Conservation (phyloP, 2,888 invertebrate species). For the Phengaris arion region DNA sequence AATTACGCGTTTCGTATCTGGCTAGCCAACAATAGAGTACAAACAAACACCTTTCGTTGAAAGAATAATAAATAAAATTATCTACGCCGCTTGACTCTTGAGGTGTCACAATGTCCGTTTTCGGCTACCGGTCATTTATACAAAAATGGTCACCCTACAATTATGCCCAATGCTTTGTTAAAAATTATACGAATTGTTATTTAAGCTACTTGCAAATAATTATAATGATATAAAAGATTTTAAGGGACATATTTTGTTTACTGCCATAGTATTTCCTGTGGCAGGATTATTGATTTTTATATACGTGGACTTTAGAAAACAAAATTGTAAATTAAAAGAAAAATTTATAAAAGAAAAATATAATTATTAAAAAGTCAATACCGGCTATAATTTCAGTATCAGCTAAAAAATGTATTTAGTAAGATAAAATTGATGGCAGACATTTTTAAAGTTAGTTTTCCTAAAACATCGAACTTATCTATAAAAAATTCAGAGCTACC, state of each 20-base stretch:
- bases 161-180: neutral
- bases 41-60: slow-evolving; percentile 21
- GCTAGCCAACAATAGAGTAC: slow-evolving; percentile 1
- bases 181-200: neutral
- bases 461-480: too few relatives aligned
- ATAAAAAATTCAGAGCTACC: too few relatives aligned
- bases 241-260: neutral
- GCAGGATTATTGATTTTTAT: too few relatives aligned
- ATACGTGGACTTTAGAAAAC: too few relatives aligned
- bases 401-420: too few relatives aligned
- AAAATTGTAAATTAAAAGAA: too few relatives aligned
- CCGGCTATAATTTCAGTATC: too few relatives aligned
- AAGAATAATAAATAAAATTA: slow-evolving; percentile 27
- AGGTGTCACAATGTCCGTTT: neutral
- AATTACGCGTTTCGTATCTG: slow-evolving; percentile 16
- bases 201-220: neutral
- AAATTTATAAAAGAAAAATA: too few relatives aligned
- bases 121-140: slow-evolving; percentile 8
- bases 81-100: slow-evolving; percentile 26
- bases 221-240: neutral
- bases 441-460: too few relatives aligned
- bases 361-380: too few relatives aligned
- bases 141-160: neutral
- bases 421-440: too few relatives aligned
- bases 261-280: too few relatives aligned